These are phyloP conservation scores for Ranitomeya variabilis DNA, from an alignment of 2,113 vertebrate species.

Conservation along the genomic window DNA sequence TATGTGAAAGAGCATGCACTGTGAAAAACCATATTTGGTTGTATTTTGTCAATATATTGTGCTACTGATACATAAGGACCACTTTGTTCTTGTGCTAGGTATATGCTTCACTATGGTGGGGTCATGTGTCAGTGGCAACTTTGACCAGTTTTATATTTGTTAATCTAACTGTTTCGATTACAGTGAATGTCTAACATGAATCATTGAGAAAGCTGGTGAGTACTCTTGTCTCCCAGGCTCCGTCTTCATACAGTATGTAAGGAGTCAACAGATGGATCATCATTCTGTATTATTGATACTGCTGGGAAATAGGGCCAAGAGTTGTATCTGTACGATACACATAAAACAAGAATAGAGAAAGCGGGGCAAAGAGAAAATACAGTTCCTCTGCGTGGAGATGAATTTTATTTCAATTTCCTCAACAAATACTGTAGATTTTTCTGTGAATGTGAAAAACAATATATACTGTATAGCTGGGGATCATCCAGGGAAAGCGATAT, in stretches of 20 bases:
- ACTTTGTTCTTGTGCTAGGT: background rate
- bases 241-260: constrained; percentile 10
- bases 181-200: background rate
- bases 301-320: constrained; percentile 22
- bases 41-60: background rate
- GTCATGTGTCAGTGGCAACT: background rate
- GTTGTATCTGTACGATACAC: constrained; percentile 9
- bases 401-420: background rate
- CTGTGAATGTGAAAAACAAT: background rate
- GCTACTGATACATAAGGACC: background rate
- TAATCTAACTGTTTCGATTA: constrained; percentile 12
- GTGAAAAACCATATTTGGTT: background rate
- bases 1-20: background rate
- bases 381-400: background rate
- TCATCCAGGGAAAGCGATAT: background rate
- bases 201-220: constrained; percentile 2
- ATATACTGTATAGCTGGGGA: background rate
- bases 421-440: too few relatives aligned
- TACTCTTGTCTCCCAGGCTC: constrained; percentile 35
- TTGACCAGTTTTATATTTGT: background rate
- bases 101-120: background rate
- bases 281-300: constrained; percentile 48
- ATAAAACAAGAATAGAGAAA: background rate
- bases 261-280: constrained; percentile 41
- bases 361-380: background rate